A percentile compares a stretch with the other conserved stretches of the same genome.
These are phyloP conservation scores for Motacilla tschutschensis DNA, from an alignment of 2,113 vertebrate species.

Conservation along the genomic window DNA sequence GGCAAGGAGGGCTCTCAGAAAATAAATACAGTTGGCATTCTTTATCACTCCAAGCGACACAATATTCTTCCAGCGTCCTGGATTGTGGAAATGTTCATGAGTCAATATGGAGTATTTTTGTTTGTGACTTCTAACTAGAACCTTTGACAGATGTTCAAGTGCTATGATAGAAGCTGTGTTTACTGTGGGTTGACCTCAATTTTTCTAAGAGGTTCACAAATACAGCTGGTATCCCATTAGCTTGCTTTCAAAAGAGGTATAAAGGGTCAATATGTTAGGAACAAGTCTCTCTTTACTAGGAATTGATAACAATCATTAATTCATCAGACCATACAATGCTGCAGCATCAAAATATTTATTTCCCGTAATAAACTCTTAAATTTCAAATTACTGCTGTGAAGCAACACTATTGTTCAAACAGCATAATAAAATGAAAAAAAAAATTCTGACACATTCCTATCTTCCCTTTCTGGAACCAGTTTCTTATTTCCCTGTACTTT, in stretches of 20 bases:
- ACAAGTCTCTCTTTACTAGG: background rate
- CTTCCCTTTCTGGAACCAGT: background rate
- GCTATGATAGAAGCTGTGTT: background rate
- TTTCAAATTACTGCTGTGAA: background rate
- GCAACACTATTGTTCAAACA: background rate
- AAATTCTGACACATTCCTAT: background rate
- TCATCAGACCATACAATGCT: background rate
- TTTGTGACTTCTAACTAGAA: constrained; percentile 8
- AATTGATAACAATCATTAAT: background rate
- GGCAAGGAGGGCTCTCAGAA: constrained; percentile 20
- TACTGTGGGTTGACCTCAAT: background rate
- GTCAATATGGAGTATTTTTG: constrained; percentile 40
- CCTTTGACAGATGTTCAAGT: constrained; percentile 19
- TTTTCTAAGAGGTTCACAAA: background rate
- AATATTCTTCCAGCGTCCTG: constrained; percentile 11
- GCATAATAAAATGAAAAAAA: background rate
- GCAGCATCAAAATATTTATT: background rate
- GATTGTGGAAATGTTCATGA: constrained; percentile 21
- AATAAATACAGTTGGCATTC: constrained; percentile 59
- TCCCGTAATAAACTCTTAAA: background rate
- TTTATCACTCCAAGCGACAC: constrained; percentile 44
- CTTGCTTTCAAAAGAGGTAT: background rate
- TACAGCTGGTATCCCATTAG: background rate
- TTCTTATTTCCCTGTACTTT: background rate
- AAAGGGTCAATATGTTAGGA: background rate